These are phyloP conservation scores for Delichon dasypus DNA, from an alignment of 2,797 vertebrate species.

Conservation along the genomic window DNA sequence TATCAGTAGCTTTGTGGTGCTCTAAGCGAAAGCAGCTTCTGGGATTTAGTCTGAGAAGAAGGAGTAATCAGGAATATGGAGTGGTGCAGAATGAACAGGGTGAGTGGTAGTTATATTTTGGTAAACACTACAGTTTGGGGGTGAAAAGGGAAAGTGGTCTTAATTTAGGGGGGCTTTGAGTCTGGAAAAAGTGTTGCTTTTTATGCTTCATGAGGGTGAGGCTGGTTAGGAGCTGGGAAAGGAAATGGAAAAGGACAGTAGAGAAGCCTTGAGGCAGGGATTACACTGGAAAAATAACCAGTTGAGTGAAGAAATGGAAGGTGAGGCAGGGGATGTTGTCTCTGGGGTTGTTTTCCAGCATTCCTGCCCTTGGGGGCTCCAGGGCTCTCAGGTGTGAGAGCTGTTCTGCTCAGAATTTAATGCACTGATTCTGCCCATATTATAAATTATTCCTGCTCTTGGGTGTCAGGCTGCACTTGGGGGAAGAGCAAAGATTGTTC, in stretches of 20 bases:
- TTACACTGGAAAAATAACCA: accelerated
- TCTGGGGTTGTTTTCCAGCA: not conserved
- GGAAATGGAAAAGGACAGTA: accelerated
- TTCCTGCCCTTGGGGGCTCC: accelerated
- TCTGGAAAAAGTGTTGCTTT: accelerated
- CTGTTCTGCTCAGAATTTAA: not conserved
- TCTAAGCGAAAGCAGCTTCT: not conserved
- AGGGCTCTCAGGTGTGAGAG: not conserved
- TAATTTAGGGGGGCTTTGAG: not conserved
- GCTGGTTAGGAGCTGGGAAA: not conserved
- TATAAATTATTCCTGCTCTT: not conserved
- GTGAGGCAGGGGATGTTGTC: not conserved
- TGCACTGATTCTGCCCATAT: accelerated
- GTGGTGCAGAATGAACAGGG: accelerated
- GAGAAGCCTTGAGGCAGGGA: not conserved
- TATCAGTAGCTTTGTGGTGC: not conserved
- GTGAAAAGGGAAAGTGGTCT: not conserved
- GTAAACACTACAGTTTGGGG: accelerated
- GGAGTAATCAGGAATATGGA: accelerated
- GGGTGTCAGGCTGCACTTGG: not conserved
- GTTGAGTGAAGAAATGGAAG: not conserved
- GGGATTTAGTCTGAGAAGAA: not conserved
- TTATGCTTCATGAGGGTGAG: accelerated
- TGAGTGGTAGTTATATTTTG: not conserved
- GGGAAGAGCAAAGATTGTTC: not conserved